A percentile compares a stretch with the other conserved stretches of the same genome.
These are phyloP conservation scores for Macrotus californicus DNA, from an alignment of 2,113 vertebrate species.

Conservation along the genomic window DNA sequence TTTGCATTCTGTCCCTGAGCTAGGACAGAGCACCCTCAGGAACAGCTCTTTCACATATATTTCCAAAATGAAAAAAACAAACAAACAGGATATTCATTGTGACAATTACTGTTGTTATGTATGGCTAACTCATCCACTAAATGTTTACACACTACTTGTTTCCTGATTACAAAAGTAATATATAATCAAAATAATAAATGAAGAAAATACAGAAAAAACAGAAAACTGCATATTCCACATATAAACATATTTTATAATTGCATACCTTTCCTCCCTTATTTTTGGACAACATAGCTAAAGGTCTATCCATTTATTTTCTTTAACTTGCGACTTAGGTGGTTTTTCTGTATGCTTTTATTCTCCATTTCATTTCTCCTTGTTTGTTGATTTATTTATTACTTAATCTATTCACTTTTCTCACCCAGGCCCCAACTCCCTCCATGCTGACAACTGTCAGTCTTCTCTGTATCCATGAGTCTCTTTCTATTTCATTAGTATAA, in stretches of 20 bases:
- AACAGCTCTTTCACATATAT: neutral
- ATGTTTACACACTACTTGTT: neutral
- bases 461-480: neutral
- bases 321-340: neutral
- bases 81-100: neutral
- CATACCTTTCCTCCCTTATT: neutral
- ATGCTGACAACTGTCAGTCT: neutral
- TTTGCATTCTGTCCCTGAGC: neutral
- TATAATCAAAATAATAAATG: neutral
- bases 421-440: neutral
- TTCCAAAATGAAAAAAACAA: neutral
- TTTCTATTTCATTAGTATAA: neutral
- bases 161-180: neutral
- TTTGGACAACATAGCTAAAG: neutral
- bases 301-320: neutral
- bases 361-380: neutral
- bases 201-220: neutral
- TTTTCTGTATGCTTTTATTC: neutral
- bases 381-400: neutral
- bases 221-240: neutral
- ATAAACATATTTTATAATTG: neutral
- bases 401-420: neutral
- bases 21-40: neutral
- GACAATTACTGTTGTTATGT: neutral
- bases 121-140: neutral